phyloP scores from a whole-genome alignment of 1,140 invertebrate genomes.

The Orussus abietinus region DNA sequence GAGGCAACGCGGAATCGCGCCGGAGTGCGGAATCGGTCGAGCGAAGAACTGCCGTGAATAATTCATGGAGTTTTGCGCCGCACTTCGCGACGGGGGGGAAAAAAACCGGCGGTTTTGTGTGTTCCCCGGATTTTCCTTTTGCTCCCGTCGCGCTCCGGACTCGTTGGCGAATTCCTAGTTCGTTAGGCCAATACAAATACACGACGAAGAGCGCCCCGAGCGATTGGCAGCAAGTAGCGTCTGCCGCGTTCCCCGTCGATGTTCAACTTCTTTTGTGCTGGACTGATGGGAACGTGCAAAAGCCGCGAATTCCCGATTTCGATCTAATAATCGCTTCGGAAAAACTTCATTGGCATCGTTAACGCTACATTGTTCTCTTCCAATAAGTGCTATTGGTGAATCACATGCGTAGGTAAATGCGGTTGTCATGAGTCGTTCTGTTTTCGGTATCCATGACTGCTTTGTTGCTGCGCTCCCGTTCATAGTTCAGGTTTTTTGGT shows the following conservation, averaged over 20 bases:
- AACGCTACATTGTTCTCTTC: not conserved
- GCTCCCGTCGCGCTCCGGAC: no score
- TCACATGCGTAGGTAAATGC: no score
- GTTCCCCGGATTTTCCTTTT: no score
- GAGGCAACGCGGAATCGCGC: conserved; percentile 8
- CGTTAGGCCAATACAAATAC: conserved; percentile 26
- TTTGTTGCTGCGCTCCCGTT: conserved; percentile 18
- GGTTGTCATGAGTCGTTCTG: no score
- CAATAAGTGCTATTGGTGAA: no score
- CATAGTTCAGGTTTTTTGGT: conserved; percentile 23
- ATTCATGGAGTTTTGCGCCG: conserved; percentile 34
- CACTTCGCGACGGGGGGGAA: conserved; percentile 15
- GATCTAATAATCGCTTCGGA: conserved; percentile 20
- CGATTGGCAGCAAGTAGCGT: conserved; percentile 7
- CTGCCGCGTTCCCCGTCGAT: conserved; percentile 18
- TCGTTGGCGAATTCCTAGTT: conserved; percentile 40
- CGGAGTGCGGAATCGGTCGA: conserved; percentile 17
- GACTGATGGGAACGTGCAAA: conserved; percentile 17
- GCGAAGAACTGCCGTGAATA: conserved; percentile 34
- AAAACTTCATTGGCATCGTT: conserved; percentile 4
- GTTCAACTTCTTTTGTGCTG: conserved; percentile 22
- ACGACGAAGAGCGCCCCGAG: conserved; percentile 2
- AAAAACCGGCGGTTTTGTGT: conserved; percentile 22
- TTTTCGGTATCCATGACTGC: no score
- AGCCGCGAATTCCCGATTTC: conserved; percentile 13